phyloP scores from a whole-genome alignment of 2,888 invertebrate genomes.

The Digitonthophagus gazella region DNA sequence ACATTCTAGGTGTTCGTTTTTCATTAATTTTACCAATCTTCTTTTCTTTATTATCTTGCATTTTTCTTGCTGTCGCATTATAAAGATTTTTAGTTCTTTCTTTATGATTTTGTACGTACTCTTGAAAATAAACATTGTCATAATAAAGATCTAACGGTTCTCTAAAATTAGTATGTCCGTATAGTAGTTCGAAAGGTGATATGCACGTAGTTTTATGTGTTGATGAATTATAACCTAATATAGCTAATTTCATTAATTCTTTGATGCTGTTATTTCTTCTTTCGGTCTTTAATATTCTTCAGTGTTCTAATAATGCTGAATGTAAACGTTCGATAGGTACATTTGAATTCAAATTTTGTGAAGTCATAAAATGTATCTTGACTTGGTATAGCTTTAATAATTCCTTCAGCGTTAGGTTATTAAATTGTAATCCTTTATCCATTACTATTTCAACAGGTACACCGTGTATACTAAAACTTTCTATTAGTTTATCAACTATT shows the following conservation, averaged over 20 bases:
- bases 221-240: constrained; percentile 16
- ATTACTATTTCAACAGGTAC: constrained; percentile 27
- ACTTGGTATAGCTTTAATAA: constrained; percentile 25
- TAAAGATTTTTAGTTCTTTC: too few species aligned
- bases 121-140: too few species aligned
- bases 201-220: constrained; percentile 3
- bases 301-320: constrained; percentile 31
- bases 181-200: constrained; percentile 18
- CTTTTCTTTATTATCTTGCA: too few species aligned
- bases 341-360: too few species aligned
- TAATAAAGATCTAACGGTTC: too few species aligned
- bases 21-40: too few species aligned
- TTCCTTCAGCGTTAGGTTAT: constrained; percentile 25
- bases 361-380: constrained; percentile 29
- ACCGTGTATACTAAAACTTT: constrained; percentile 19
- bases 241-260: constrained; percentile 6
- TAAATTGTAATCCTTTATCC: constrained; percentile 30
- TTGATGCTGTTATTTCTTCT: too few species aligned
- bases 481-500: not conserved
- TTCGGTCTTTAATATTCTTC: constrained; percentile 18
- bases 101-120: too few species aligned
- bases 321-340: constrained; percentile 30
- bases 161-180: too few species aligned
- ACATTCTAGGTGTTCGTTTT: too few species aligned
- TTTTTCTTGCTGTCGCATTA: too few species aligned